These are phyloP conservation scores for Steatornis caripensis DNA, from an alignment of 2,113 vertebrate species.

Conservation along the genomic window DNA sequence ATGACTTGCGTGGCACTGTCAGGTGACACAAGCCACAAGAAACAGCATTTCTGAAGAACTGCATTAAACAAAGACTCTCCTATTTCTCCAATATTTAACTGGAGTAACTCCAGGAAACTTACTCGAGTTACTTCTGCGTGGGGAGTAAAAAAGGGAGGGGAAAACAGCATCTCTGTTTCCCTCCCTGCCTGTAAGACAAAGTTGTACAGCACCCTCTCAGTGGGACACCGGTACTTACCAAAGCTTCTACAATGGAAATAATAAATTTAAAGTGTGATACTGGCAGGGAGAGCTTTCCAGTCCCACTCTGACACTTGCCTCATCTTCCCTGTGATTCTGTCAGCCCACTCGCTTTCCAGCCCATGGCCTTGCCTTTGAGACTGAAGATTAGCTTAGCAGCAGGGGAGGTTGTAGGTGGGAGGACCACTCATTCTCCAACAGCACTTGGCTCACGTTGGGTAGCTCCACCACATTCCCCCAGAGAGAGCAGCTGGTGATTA, in stretches of 20 bases:
- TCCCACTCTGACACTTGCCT: not conserved
- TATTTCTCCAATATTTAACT: not conserved
- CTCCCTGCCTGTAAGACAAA: not conserved
- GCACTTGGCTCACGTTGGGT: not conserved
- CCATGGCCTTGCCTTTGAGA: accelerated
- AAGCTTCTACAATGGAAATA: not conserved
- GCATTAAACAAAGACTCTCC: not conserved
- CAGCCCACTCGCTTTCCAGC: not conserved
- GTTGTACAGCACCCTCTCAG: not conserved
- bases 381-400: not conserved
- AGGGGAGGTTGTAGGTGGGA: not conserved
- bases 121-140: not conserved
- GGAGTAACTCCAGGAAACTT: not conserved
- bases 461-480: not conserved
- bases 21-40: not conserved
- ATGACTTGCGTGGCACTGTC: not conserved
- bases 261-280: not conserved
- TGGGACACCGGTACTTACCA: not conserved
- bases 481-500: not conserved
- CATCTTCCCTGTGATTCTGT: not conserved
- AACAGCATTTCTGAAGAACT: not conserved
- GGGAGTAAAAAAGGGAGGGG: not conserved
- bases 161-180: not conserved
- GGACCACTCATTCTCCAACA: not conserved
- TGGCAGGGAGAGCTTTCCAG: not conserved